These are phyloP conservation scores for Larimichthys crocea DNA, from an alignment of 2,113 vertebrate genomes.

Conservation along the genomic window DNA sequence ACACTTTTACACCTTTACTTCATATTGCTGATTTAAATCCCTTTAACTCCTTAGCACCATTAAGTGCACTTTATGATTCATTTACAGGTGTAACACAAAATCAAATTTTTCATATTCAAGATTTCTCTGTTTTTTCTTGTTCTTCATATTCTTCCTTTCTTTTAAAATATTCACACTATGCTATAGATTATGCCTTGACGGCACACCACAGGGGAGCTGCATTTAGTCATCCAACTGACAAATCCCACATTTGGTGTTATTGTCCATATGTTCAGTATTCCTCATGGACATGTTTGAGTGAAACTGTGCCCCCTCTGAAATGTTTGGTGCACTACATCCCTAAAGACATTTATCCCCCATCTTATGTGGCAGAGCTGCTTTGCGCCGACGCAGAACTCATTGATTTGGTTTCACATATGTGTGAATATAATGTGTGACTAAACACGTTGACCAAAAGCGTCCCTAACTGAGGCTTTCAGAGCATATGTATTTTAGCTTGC, in stretches of 20 bases:
- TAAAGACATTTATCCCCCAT: constrained; percentile 1
- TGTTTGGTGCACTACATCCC: constrained; percentile 18
- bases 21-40: neutral
- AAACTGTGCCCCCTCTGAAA: constrained; percentile 37
- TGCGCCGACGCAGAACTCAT: neutral
- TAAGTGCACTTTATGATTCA: neutral
- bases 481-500: neutral
- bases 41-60: neutral
- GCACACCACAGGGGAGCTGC: neutral
- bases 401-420: constrained; percentile 27
- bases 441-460: neutral
- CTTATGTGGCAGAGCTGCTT: constrained; percentile 2
- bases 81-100: neutral
- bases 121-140: neutral
- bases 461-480: neutral
- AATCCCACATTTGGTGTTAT: neutral
- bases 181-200: neutral
- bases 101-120: neutral
- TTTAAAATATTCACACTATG: neutral
- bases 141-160: neutral
- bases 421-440: constrained; percentile 15
- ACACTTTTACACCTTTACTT: neutral
- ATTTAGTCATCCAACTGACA: neutral
- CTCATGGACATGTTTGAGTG: neutral
- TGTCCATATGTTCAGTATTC: constrained; percentile 2